Evolutionary conservation across 2,797 vertebrate species (phyloP), one percentile per base, ranked within the genome.

Genomic region (Trichosurus vulpecula): DNA sequence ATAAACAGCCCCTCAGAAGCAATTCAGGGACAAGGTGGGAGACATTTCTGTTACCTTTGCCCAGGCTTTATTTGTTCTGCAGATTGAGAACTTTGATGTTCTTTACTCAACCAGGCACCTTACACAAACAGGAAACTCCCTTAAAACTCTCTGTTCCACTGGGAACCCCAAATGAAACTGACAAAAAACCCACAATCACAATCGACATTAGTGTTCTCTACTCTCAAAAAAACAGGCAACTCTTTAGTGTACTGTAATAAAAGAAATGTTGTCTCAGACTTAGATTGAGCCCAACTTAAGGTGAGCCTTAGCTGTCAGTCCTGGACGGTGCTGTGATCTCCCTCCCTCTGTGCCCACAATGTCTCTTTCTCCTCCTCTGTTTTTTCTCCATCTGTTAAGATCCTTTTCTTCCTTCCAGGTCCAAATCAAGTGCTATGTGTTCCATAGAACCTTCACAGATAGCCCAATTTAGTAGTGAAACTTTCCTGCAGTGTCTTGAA

Each of bases 11-110:
- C 94, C 97, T 97, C 54, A 97, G 97, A 97, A 95, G 51, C 4
- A 94, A 92, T 54, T 95, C 54, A 91, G 95, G 96, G 92, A 96
- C 95, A 95, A 97, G 97, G 93, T 56, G 96, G 97, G 97, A 97
- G 98, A 97, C 90, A 2, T 41, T 95, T 89, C 92, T n/a, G 90
- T 96, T 94, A 98, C 98, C 98, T 98, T 98, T 98, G 98, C 94
- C 96, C 97, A 16, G 96, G 96, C 52, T 92, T 90, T 98, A 94
- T 98, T 98, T 98, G 97, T 97, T 96, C 97, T 97, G 96, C 96
- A 98, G 98, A 97, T 96, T 94, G 96, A 96, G 93, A 74, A 94
- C 97, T 97, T 97, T 98, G 97, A 95, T 94, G 92, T 97, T 97
- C 97, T 97, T 97, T 97, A 95, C 93, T 81, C 97, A 97, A 91